A percentile compares a stretch with the other conserved stretches of the same genome.
phyloP scores from a whole-genome alignment of 1,140 invertebrate genomes.

The Drosophila arawakana region DNA sequence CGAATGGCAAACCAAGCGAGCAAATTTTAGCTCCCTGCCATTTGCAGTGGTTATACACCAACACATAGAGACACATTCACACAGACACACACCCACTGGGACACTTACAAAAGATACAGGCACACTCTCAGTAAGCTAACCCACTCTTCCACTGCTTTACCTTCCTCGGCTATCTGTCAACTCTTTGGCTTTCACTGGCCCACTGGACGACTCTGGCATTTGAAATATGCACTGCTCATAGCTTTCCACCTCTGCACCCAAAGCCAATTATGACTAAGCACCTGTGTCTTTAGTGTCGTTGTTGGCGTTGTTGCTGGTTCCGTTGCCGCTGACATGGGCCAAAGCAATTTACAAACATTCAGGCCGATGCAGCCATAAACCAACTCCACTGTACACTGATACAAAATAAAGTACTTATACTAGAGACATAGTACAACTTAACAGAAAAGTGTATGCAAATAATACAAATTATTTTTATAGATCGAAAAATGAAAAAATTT shows the following conservation, averaged over 20 bases:
- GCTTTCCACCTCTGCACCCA: slow-evolving; percentile 3
- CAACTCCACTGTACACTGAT: no score
- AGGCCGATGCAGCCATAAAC: neutral
- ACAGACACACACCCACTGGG: slow-evolving; percentile 1
- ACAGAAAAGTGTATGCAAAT: no score
- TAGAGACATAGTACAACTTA: no score
- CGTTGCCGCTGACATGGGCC: slow-evolving; percentile 1
- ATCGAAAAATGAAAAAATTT: no score
- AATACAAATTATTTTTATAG: no score
- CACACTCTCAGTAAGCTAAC: neutral
- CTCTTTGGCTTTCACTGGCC: slow-evolving; percentile 11
- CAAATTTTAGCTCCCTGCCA: slow-evolving; percentile 1
- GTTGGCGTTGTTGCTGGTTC: neutral
- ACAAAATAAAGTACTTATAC: no score
- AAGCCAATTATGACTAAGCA: slow-evolving; percentile 54
- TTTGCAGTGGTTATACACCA: neutral
- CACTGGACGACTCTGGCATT: slow-evolving; percentile 23
- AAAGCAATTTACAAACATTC: slow-evolving; percentile 39
- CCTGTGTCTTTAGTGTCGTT: slow-evolving; percentile 10
- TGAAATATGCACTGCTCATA: slow-evolving; percentile 35
- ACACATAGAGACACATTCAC: neutral
- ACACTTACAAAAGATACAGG: neutral
- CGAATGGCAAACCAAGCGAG: slow-evolving; percentile 7
- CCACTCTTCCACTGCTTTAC: neutral
- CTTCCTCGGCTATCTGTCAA: slow-evolving; percentile 20